Evolutionary conservation across 2,113 vertebrate species (phyloP).

Genomic region (Tympanuchus pallidicinctus): DNA sequence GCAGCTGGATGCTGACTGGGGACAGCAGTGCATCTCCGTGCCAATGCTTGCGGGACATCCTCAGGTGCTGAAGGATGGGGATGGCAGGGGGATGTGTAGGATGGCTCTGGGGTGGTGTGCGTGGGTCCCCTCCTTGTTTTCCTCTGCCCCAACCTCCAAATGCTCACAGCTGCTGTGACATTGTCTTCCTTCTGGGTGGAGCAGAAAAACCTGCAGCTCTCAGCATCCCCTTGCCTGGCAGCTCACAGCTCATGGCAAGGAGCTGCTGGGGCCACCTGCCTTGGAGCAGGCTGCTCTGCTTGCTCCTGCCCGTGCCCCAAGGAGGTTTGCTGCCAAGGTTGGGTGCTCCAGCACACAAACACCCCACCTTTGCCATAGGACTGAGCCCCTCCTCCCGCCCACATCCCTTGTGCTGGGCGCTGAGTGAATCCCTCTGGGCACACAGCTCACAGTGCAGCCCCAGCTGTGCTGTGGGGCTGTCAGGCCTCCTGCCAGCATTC

Average conservation of each 20-base stretch:
- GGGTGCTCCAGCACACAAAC: not conserved
- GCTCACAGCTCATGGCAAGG: not conserved
- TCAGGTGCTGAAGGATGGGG: not conserved
- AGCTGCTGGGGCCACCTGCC: constrained; percentile 1
- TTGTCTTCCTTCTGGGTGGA: not conserved
- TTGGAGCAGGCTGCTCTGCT: not conserved
- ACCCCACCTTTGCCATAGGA: not conserved
- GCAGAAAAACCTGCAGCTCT: constrained; percentile 43
- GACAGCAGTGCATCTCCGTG: not conserved
- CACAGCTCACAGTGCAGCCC: fast-evolving
- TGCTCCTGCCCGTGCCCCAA: fast-evolving
- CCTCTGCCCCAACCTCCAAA: constrained; percentile 9
- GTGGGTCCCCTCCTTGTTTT: fast-evolving
- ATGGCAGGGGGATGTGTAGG: not conserved
- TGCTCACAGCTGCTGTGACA: not conserved
- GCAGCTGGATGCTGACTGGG: not conserved
- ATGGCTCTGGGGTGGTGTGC: fast-evolving
- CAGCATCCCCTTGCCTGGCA: constrained; percentile 39
- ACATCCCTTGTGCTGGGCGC: fast-evolving
- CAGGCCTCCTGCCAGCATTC: too few species aligned
- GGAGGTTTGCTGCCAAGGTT: not conserved
- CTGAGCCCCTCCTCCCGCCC: fast-evolving
- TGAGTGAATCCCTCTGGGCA: not conserved
- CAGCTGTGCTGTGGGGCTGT: not conserved
- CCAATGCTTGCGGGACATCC: not conserved